Evolutionary conservation across 2,797 vertebrate species (phyloP).

Genomic region (Hypotaenidia philippensis): DNA sequence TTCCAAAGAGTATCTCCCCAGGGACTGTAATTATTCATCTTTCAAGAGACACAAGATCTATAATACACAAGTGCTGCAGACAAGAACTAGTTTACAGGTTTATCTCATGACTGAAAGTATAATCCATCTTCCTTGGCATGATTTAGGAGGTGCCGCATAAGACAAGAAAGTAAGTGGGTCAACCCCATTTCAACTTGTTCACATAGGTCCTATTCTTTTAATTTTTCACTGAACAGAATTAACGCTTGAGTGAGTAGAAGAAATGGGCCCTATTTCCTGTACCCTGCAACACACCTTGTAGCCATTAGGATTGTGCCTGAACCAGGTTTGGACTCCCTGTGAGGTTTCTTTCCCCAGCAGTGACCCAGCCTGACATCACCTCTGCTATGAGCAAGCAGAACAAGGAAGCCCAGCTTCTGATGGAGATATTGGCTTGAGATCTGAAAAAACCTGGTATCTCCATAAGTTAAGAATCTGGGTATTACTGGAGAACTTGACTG

Average conservation of each 20-base stretch:
- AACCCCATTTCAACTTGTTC: conserved; percentile 41
- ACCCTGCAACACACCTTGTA: background rate
- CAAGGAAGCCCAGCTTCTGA: conserved; percentile 11
- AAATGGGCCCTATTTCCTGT: background rate
- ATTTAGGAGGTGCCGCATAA: conserved; percentile 58
- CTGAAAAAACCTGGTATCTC: background rate
- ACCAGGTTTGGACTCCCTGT: background rate
- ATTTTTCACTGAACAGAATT: conserved; percentile 6
- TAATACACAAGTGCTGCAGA: conserved; percentile 76
- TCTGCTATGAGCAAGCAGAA: conserved; percentile 18
- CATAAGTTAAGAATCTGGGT: background rate
- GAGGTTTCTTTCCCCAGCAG: background rate
- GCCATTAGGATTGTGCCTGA: background rate
- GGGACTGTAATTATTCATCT: conserved; percentile 79
- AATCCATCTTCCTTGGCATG: conserved; percentile 78
- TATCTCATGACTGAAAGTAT: conserved; percentile 76
- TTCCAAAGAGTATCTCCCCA: conserved; percentile 62
- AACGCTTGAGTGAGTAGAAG: background rate
- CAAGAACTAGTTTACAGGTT: conserved; percentile 78
- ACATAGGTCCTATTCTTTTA: background rate
- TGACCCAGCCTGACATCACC: background rate
- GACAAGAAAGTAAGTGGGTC: conserved; percentile 65
- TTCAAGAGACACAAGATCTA: conserved; percentile 78
- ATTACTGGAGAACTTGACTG: background rate
- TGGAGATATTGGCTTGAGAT: background rate